Percentiles rank a stretch among this genome's conserved stretches.
Conservation (phyloP, 2,113 vertebrate species). For the Puffinus mauretanicus region DNA sequence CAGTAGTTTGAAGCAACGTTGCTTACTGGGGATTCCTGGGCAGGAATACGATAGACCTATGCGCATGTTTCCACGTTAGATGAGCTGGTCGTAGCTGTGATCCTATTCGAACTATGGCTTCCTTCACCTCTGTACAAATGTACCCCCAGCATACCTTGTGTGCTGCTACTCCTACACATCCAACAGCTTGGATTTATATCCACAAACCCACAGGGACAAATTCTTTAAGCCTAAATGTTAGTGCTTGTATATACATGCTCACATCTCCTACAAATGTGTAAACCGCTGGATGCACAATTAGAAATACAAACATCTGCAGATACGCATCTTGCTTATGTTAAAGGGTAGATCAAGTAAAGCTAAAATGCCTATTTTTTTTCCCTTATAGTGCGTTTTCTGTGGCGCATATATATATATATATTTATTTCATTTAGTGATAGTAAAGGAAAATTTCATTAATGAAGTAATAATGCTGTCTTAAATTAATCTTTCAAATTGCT, state of each 20-base stretch:
- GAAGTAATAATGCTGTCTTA: neutral
- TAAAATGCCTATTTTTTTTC: neutral
- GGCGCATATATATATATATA: neutral
- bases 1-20: neutral
- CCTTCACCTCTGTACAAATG: neutral
- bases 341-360: neutral
- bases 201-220: neutral
- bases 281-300: neutral
- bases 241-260: neutral
- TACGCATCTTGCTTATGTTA: neutral
- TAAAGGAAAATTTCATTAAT: neutral
- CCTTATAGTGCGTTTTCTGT: neutral
- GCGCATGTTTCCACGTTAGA: rapidly evolving
- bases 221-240: neutral
- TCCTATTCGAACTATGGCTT: neutral
- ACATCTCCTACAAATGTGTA: neutral
- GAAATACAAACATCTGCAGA: neutral
- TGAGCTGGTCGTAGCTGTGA: neutral
- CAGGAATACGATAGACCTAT: rapidly evolving
- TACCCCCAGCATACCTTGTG: neutral
- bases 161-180: neutral
- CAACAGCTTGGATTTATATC: neutral
- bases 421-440: neutral
- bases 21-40: neutral
- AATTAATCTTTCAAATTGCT: neutral